Conservation (phyloP, 2,888 invertebrate genomes). For the Spodoptera exigua region DNA sequence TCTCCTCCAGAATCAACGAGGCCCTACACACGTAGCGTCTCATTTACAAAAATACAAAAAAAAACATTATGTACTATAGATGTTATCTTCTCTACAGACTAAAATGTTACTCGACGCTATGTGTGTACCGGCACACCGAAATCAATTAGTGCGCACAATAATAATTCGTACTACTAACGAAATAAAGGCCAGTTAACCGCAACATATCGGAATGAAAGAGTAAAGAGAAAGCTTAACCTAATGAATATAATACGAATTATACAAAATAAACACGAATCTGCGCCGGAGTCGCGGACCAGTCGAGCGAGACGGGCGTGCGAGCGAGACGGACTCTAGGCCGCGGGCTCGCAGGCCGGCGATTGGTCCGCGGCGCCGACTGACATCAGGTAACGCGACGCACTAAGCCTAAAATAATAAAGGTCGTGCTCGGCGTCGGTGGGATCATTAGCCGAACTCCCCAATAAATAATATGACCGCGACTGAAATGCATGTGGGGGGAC, state of each 20-base stretch:
- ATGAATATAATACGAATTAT: constrained; percentile 56
- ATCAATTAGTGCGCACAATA: constrained; percentile 35
- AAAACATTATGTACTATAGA: constrained; percentile 49
- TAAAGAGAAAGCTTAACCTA: constrained; percentile 74
- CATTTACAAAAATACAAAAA: constrained; percentile 50
- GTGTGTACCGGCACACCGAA: constrained; percentile 44
- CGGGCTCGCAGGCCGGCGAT: constrained; percentile 44
- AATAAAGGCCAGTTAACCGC: constrained; percentile 57
- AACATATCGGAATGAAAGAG: constrained; percentile 81
- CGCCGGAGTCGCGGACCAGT: constrained; percentile 62
- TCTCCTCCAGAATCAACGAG: constrained; percentile 40
- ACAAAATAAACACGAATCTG: constrained; percentile 70
- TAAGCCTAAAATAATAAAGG: constrained; percentile 77
- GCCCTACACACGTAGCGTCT: constrained; percentile 55
- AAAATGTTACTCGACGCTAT: constrained; percentile 39
- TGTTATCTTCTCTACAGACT: constrained; percentile 52
- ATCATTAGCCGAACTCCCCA: constrained; percentile 79
- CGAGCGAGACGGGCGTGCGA: constrained; percentile 13
- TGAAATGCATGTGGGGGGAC: constrained; percentile 72
- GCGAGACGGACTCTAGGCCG: too few relatives aligned
- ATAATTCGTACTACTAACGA: constrained; percentile 50
- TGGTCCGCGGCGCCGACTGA: constrained; percentile 67
- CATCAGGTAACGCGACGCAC: constrained; percentile 86
- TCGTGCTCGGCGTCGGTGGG: constrained; percentile 86
- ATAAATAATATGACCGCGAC: constrained; percentile 82